phyloP scores from a whole-genome alignment of 2,113 vertebrate genomes.

The Oxygymnocypris stewartii region DNA sequence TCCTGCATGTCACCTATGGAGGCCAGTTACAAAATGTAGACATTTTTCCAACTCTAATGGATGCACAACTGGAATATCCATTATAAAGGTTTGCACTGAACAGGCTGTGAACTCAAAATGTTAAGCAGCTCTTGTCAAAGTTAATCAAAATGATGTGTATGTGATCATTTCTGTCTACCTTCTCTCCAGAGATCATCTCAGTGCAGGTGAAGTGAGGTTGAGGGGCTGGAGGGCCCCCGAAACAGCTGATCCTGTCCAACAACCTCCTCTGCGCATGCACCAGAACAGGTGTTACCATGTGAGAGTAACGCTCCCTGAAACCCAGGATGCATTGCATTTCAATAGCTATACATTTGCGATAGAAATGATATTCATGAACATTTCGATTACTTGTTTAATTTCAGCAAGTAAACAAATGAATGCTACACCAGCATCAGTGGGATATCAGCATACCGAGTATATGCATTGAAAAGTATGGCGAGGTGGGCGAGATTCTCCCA shows the following conservation, averaged over 20 bases:
- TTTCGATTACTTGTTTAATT: neutral
- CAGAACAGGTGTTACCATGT: slow-evolving; percentile 82
- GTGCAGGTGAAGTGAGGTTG: slow-evolving; percentile 75
- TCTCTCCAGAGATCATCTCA: slow-evolving; percentile 61
- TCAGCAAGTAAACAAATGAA: neutral
- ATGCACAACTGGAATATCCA: neutral
- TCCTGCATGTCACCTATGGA: slow-evolving; percentile 82
- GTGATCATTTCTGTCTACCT: slow-evolving; percentile 71
- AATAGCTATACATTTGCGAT: neutral
- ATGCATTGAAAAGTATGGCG: slow-evolving; percentile 83
- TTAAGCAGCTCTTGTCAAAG: neutral
- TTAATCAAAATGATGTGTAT: neutral
- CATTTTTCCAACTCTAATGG: neutral
- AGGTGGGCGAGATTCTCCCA: slow-evolving; percentile 89
- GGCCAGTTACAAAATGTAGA: slow-evolving; percentile 25
- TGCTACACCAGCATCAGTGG: neutral
- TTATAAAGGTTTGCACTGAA: neutral
- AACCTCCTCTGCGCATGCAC: slow-evolving; percentile 87
- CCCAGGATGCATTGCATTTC: neutral
- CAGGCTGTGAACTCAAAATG: neutral
- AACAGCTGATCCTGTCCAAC: slow-evolving; percentile 72
- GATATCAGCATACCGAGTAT: slow-evolving; percentile 68
- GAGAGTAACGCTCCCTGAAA: slow-evolving; percentile 84
- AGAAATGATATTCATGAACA: neutral
- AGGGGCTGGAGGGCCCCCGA: slow-evolving; percentile 64